Evolutionary conservation across 1,140 invertebrate species (phyloP).

Genomic region (Drosophila bifasciata): DNA sequence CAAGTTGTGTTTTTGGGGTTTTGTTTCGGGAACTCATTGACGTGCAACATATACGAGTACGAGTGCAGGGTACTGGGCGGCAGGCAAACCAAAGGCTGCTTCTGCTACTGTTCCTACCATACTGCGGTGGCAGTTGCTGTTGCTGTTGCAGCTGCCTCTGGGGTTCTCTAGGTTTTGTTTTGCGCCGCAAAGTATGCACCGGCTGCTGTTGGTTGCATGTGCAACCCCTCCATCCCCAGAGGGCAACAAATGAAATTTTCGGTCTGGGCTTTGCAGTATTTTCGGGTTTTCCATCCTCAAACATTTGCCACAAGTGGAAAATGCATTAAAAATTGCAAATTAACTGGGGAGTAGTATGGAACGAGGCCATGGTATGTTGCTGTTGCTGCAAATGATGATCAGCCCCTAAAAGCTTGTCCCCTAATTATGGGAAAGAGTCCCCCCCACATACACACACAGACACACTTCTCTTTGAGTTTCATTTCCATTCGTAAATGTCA

Average conservation of each 20-base stretch:
- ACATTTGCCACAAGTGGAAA: constrained; percentile 66
- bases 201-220: constrained; percentile 46
- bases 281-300: constrained; percentile 26
- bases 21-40: constrained; percentile 77
- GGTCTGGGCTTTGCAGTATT: constrained; percentile 29
- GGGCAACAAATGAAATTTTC: constrained; percentile 32
- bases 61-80: background rate
- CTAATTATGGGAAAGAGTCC: constrained; percentile 64
- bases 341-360: constrained; percentile 66
- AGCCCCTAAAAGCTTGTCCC: constrained; percentile 36
- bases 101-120: too few relatives aligned
- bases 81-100: background rate
- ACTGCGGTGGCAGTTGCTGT: background rate
- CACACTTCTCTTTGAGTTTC: constrained; percentile 7
- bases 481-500: constrained; percentile 5
- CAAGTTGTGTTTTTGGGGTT: constrained; percentile 63
- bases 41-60: constrained; percentile 53
- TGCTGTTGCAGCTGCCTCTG: constrained; percentile 35
- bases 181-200: constrained; percentile 56
- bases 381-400: constrained; percentile 28
- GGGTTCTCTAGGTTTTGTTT: constrained; percentile 45
- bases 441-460: background rate
- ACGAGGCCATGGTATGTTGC: background rate
- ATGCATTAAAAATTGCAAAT: constrained; percentile 78
- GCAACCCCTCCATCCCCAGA: background rate